Conservation (phyloP, 92 coral and sea anemone genomes). For the Palythoa grandiflora region DNA sequence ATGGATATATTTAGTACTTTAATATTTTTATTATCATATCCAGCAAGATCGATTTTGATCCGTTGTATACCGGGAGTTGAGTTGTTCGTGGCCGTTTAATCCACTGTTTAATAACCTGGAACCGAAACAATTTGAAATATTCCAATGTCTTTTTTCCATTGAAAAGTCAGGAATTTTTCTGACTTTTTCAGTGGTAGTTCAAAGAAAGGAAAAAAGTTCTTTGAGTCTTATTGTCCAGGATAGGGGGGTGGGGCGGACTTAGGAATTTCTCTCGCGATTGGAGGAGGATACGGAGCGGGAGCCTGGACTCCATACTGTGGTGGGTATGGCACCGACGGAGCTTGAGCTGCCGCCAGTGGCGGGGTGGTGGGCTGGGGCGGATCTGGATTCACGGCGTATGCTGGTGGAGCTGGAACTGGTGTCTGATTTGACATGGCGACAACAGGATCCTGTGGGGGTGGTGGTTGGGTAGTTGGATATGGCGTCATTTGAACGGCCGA, state of each 20-base stretch:
- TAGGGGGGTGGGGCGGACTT: slow-evolving; percentile 7
- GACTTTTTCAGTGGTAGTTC: background rate
- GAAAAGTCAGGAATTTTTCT: no score
- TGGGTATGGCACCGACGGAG: slow-evolving; percentile 11
- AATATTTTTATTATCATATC: no score
- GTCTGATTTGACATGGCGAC: background rate
- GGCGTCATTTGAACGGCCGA: slow-evolving; percentile 12
- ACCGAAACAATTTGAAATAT: no score
- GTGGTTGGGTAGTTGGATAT: slow-evolving; percentile 6
- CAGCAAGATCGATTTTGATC: no score
- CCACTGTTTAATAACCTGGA: no score
- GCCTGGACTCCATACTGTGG: slow-evolving; percentile 32
- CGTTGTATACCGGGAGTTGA: no score
- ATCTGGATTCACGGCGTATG: background rate
- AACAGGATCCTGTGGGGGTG: slow-evolving; percentile 2
- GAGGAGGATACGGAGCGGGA: slow-evolving; percentile 10
- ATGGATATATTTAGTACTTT: no score
- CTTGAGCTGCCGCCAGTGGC: background rate
- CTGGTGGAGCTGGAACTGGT: background rate
- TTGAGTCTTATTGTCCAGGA: background rate
- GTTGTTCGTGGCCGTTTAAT: no score
- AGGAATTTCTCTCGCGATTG: background rate
- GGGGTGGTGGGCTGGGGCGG: slow-evolving; percentile 16
- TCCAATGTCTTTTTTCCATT: no score
- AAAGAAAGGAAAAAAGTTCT: background rate